These are phyloP conservation scores for Lochmaea crataegi DNA, from an alignment of 2,888 invertebrate species.

Conservation along the genomic window DNA sequence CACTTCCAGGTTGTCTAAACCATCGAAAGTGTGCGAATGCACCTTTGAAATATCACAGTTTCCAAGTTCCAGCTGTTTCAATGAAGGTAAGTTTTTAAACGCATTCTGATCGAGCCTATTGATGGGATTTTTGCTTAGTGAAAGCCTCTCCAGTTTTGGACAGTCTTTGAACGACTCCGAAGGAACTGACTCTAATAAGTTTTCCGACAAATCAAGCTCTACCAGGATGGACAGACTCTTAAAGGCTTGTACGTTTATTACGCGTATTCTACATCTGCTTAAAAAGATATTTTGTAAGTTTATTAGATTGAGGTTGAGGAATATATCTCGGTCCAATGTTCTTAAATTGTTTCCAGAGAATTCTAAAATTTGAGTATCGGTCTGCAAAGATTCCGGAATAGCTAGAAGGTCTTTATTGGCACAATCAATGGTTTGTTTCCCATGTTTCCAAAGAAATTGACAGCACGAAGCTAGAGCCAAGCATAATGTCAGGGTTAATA, in stretches of 20 bases:
- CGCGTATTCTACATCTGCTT: slow-evolving; percentile 80
- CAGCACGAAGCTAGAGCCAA: slow-evolving; percentile 36
- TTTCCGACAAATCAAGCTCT: slow-evolving; percentile 87
- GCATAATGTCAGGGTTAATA: slow-evolving; percentile 26
- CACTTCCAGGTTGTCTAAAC: slow-evolving; percentile 85
- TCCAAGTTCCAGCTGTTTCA: slow-evolving; percentile 84
- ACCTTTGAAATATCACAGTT: slow-evolving; percentile 82
- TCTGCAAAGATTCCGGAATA: slow-evolving; percentile 83
- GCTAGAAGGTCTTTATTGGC: slow-evolving; percentile 79
- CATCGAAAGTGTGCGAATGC: slow-evolving; percentile 84
- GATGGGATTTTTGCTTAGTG: slow-evolving; percentile 85
- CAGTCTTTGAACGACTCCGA: slow-evolving; percentile 82
- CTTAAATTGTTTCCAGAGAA: slow-evolving; percentile 86
- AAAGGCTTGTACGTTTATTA: slow-evolving; percentile 84
- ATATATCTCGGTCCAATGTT: slow-evolving; percentile 81
- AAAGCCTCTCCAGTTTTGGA: slow-evolving; percentile 87
- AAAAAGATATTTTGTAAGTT: slow-evolving; percentile 90
- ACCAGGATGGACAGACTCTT: slow-evolving; percentile 87
- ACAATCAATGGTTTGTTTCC: slow-evolving; percentile 92
- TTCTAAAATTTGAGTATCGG: slow-evolving; percentile 88
- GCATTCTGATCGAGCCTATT: slow-evolving; percentile 76
- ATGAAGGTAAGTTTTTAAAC: slow-evolving; percentile 79
- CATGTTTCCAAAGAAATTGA: slow-evolving; percentile 90
- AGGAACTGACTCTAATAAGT: slow-evolving; percentile 82
- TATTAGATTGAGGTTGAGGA: slow-evolving; percentile 79